Percentiles rank a stretch among this genome's conserved stretches.
phyloP scores from a whole-genome alignment of 2,797 vertebrate species.

The Trachurus trachurus region DNA sequence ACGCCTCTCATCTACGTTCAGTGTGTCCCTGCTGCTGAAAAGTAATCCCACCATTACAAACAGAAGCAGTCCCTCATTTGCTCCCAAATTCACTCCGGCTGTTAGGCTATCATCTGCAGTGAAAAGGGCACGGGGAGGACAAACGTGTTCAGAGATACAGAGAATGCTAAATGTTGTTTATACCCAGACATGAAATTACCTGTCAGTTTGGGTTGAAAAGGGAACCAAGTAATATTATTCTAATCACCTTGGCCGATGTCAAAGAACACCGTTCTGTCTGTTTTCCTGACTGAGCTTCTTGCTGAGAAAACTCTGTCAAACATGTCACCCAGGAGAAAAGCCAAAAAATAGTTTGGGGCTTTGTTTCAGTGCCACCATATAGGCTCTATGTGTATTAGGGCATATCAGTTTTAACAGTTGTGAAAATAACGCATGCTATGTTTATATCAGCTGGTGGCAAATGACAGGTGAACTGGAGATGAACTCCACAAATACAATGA shows the following conservation, averaged over 20 bases:
- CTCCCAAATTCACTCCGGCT: conserved; percentile 58
- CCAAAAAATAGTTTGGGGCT: conserved; percentile 20
- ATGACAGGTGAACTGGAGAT: conserved; percentile 30
- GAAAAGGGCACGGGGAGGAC: conserved; percentile 64
- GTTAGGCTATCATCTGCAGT: conserved; percentile 57
- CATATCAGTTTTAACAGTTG: conserved; percentile 18
- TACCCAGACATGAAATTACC: conserved; percentile 72
- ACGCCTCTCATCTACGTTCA: conserved; percentile 33
- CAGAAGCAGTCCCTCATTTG: conserved; percentile 53
- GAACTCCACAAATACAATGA: conserved; percentile 24
- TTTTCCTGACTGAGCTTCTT: conserved; percentile 33
- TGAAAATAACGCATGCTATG: conserved; percentile 13
- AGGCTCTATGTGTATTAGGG: not conserved
- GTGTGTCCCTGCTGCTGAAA: conserved; percentile 26
- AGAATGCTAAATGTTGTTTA: conserved; percentile 63
- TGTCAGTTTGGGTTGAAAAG: conserved; percentile 71
- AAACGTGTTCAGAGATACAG: conserved; percentile 58
- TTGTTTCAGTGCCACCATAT: conserved; percentile 34
- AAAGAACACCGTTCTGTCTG: conserved; percentile 53
- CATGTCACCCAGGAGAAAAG: conserved; percentile 39
- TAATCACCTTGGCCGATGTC: conserved; percentile 71
- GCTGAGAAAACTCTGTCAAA: conserved; percentile 52
- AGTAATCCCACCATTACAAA: conserved; percentile 59
- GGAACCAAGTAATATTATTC: conserved; percentile 64
- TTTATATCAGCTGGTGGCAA: conserved; percentile 17